Evolutionary conservation across 2,113 vertebrate genomes (phyloP), one percentile per base, ranked within the genome.

Genomic region (Corapipo altera): DNA sequence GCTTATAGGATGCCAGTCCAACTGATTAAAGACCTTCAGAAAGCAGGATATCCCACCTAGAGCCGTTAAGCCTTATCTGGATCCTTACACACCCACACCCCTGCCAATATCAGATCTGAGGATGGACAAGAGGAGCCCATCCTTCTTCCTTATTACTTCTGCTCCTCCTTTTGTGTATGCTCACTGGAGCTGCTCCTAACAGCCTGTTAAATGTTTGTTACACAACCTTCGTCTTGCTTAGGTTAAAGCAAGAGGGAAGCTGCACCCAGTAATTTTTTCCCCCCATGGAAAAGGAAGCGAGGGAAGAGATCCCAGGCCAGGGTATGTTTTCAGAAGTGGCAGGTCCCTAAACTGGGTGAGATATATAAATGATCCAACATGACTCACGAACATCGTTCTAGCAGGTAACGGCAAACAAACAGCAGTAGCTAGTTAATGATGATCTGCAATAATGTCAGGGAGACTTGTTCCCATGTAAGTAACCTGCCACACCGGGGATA

Each of bases 11-110:
- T 69, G 70, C 70, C 67, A 94, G 79, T 54, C 80, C 76, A 76
- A 77, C 88, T 78, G 95, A 92, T 81, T 69, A 92, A 89, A 96
- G 73, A 92, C 81, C 73, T 95, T 90, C 69, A 90, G 93, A 93
- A 84, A 92, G 83, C 80, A 86, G 88, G 91, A 89, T 87, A 95
- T 91, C 93, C 91, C 86, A 95, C 82, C 58, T 51, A 94, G 62
- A 85, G 95, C 95, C 27, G 37, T 93, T 96, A 94, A 89, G 51
- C 78, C 85, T 95, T 94, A 90, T 93, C 92, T 88, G 69, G 67
- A 83, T 85, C 79, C 89, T 52, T 75, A 82, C 81, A 88, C 78
- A 84, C 59, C 80, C 86, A 89, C 92, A 64, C 15, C 73, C 83
- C 30, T 62, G 75, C 72, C 65, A 89, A 69, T 80, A 91, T 30